These are phyloP conservation scores for Manis crassicaudata DNA, from an alignment of 2,797 vertebrate species.

Conservation along the genomic window DNA sequence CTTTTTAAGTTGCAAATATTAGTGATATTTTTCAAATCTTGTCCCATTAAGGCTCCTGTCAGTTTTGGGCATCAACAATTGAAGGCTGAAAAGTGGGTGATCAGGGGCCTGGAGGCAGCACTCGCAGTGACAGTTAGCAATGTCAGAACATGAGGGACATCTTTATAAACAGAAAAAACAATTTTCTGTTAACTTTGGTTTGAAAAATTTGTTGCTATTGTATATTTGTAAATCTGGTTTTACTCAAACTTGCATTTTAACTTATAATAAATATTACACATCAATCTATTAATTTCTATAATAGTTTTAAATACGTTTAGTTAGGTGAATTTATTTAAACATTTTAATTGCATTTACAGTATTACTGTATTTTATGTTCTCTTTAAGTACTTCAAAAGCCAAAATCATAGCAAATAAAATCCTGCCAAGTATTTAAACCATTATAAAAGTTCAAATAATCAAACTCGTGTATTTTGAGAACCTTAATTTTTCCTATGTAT, in stretches of 20 bases:
- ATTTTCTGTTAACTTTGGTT: background rate
- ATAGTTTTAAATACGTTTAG: background rate
- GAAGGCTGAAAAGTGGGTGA: background rate
- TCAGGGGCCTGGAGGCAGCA: accelerated
- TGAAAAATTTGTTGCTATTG: background rate
- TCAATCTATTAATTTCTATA: background rate
- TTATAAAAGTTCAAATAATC: background rate
- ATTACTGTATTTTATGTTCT: background rate
- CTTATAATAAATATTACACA: background rate
- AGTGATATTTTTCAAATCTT: background rate
- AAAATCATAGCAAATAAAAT: background rate
- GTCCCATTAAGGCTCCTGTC: background rate
- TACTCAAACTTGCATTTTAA: background rate
- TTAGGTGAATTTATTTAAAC: background rate
- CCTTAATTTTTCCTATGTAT: background rate
- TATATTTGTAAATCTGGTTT: background rate
- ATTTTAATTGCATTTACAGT: background rate
- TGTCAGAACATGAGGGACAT: background rate
- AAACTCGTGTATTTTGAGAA: background rate
- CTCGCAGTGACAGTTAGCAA: no score
- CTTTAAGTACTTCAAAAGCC: background rate
- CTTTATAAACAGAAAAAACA: background rate
- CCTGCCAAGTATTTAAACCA: background rate
- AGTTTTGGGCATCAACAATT: no score
- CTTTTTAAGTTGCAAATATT: background rate